Conservation (phyloP, 1,140 invertebrate genomes). For the Tetragonula clypearis region DNA sequence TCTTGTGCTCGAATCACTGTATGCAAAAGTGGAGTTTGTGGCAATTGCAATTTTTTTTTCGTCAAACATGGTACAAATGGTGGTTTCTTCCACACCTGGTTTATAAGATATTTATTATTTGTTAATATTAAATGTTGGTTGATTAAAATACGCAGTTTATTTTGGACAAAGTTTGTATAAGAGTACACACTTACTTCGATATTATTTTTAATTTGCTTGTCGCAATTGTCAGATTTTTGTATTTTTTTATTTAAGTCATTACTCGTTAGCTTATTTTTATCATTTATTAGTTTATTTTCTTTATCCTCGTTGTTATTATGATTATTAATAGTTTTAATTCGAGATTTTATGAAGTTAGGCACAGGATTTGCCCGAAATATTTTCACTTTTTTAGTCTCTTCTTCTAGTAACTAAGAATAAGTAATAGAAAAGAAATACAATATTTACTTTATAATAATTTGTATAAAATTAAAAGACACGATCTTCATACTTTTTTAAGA, state of each 20-base stretch:
- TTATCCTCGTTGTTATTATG: too few relatives aligned
- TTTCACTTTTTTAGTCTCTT: constrained; percentile 26
- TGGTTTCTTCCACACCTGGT: constrained; percentile 46
- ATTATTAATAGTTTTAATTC: not conserved
- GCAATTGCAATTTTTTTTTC: not conserved
- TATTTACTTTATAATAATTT: not conserved
- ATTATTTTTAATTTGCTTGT: not conserved
- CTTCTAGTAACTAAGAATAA: not conserved
- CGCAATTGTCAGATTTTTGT: not conserved
- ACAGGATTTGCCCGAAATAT: constrained; percentile 54
- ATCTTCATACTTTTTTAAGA: constrained; percentile 27
- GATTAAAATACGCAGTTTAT: not conserved
- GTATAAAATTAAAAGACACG: not conserved
- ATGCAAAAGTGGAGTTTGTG: constrained; percentile 42
- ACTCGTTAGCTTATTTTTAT: too few relatives aligned
- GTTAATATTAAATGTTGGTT: not conserved
- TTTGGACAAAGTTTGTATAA: not conserved
- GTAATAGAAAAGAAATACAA: not conserved
- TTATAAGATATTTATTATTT: not conserved
- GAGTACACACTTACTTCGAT: constrained; percentile 1
- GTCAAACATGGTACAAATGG: constrained; percentile 15
- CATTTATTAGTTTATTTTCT: too few relatives aligned
- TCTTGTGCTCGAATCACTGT: constrained; percentile 42
- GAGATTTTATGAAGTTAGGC: constrained; percentile 36
- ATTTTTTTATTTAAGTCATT: not conserved